Conservation (phyloP, 2,888 invertebrate species). For the Dilophus febrilis region DNA sequence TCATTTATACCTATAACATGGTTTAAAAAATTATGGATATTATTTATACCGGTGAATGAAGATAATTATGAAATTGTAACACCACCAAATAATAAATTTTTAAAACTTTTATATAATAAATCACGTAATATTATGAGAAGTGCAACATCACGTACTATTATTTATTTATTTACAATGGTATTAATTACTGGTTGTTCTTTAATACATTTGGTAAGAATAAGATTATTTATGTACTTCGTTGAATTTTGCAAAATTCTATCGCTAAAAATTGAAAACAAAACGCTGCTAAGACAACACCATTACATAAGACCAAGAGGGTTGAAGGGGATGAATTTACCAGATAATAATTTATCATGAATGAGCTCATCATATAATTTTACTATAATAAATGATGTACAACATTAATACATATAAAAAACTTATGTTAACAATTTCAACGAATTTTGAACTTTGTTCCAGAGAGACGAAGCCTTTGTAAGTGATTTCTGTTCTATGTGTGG, state of each 20-base stretch:
- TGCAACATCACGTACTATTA: constrained; percentile 39
- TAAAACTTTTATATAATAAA: constrained; percentile 40
- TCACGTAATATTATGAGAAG: constrained; percentile 46
- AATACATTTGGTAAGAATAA: constrained; percentile 36
- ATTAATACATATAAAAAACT: too few species aligned
- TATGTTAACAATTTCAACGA: too few species aligned
- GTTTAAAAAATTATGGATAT: constrained; percentile 57
- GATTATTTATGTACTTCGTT: too few species aligned
- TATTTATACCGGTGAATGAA: constrained; percentile 15
- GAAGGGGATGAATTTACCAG: not conserved
- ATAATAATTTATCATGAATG: not conserved
- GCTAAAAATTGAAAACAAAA: not conserved
- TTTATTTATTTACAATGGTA: constrained; percentile 50
- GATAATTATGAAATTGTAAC: constrained; percentile 10
- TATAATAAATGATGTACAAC: too few species aligned
- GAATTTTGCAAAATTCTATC: too few species aligned
- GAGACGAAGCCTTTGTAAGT: too few species aligned
- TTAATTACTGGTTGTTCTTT: constrained; percentile 47
- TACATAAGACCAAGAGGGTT: not conserved
- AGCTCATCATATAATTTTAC: too few species aligned
- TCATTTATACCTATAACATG: constrained; percentile 52
- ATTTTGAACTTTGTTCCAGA: too few species aligned
- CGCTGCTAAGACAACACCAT: not conserved
- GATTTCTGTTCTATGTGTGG: too few species aligned
- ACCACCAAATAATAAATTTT: constrained; percentile 33